Evolutionary conservation across 2,113 vertebrate species (phyloP).

Genomic region (Thamnaconus septentrionalis): DNA sequence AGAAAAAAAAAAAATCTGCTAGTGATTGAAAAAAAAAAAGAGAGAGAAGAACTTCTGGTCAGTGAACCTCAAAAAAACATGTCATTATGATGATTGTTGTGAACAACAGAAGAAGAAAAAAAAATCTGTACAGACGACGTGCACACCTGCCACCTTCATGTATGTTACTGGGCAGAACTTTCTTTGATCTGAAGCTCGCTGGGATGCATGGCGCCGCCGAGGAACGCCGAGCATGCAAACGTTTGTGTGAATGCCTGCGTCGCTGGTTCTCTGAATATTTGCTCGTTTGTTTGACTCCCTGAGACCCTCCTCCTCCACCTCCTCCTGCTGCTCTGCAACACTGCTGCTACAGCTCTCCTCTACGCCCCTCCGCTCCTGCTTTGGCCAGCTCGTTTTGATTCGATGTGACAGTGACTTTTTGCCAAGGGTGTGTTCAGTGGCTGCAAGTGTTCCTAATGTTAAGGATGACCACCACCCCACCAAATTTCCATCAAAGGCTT

Average conservation of each 20-base stretch:
- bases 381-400: conserved; percentile 33
- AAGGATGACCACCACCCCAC: background rate
- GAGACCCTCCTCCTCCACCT: conserved; percentile 11
- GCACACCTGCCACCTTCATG: conserved; percentile 7
- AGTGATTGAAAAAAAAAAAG: conserved; percentile 15
- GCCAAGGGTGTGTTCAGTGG: conserved; percentile 6
- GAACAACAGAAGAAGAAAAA: background rate
- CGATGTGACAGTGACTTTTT: conserved; percentile 20
- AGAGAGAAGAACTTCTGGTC: background rate
- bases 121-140: background rate
- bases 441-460: conserved; percentile 9
- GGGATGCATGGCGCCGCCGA: conserved; percentile 42
- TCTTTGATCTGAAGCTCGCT: conserved; percentile 13
- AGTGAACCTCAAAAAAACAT: conserved; percentile 11
- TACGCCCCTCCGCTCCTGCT: conserved; percentile 23
- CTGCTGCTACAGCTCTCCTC: conserved; percentile 28
- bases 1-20: conserved; percentile 4
- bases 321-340: conserved; percentile 9
- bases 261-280: conserved; percentile 51
- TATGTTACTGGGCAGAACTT: conserved; percentile 16
- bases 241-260: conserved; percentile 43
- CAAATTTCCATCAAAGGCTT: no score
- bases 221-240: conserved; percentile 58
- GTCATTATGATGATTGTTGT: conserved; percentile 1
- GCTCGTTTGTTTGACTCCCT: conserved; percentile 32